Conservation (phyloP, 1,140 invertebrate species). For the Pygmarrhopalites habei region DNA sequence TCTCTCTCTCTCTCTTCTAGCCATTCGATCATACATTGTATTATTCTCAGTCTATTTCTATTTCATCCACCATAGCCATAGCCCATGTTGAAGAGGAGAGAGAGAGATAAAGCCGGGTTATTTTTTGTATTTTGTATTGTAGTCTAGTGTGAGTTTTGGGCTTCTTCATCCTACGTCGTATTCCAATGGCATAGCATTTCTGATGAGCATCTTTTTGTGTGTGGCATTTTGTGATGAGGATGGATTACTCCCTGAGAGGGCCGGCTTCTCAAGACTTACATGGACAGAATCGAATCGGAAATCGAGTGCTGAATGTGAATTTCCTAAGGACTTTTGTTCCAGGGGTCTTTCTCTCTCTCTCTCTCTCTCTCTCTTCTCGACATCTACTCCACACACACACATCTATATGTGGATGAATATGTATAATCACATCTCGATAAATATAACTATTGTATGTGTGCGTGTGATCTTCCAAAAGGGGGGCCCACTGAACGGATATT, state of each 20-base stretch:
- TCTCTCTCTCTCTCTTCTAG: conserved; percentile 6
- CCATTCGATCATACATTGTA: conserved; percentile 1
- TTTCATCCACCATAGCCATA: background rate
- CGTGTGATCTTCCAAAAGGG: no score
- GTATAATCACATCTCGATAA: no score
- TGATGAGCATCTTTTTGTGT: background rate
- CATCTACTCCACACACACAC: no score
- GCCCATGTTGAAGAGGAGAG: no score
- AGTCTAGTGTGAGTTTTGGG: no score
- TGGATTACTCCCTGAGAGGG: conserved; percentile 22
- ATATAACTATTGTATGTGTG: no score
- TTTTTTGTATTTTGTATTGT: conserved; percentile 8
- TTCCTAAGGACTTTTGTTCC: background rate
- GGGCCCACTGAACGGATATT: no score
- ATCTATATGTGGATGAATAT: no score
- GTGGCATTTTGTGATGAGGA: conserved; percentile 12
- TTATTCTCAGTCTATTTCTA: conserved; percentile 2
- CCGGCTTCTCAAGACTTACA: background rate
- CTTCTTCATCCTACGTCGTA: no score
- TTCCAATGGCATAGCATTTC: background rate
- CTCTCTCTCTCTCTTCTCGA: no score
- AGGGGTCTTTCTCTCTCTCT: background rate
- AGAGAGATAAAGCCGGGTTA: conserved; percentile 12
- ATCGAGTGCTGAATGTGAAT: conserved; percentile 5
- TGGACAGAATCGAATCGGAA: background rate